Evolutionary conservation across 2,113 vertebrate species (phyloP).

Genomic region (Otus sunia): DNA sequence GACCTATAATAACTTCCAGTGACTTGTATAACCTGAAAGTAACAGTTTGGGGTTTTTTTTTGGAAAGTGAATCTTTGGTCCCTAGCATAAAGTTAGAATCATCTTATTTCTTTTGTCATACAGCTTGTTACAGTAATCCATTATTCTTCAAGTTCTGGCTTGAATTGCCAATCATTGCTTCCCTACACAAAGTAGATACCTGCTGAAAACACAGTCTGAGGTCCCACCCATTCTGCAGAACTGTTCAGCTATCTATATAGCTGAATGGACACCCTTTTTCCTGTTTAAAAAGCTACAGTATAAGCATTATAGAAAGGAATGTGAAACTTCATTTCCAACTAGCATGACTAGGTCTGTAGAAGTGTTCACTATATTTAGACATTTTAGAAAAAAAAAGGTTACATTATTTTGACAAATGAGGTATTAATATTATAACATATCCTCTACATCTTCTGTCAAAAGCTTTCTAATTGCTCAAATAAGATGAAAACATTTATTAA

Average conservation of each 20-base stretch:
- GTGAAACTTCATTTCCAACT: not conserved
- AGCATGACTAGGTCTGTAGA: not conserved
- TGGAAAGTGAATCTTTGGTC: not conserved
- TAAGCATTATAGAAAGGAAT: not conserved
- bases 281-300: not conserved
- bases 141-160: not conserved
- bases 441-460: not conserved
- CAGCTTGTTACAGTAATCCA: not conserved
- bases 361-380: not conserved
- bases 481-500: not conserved
- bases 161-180: not conserved
- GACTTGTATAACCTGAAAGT: not conserved
- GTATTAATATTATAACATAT: not conserved
- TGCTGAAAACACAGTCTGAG: not conserved
- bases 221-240: not conserved
- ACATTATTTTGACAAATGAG: not conserved
- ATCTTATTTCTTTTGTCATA: not conserved
- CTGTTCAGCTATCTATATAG: not conserved
- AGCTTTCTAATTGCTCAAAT: not conserved
- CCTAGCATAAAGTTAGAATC: not conserved
- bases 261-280: not conserved
- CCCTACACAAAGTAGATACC: not conserved
- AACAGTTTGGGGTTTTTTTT: not conserved
- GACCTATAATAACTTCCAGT: not conserved
- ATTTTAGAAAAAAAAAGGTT: not conserved